Base-by-base conservation (phyloP, 37 sponge, comb jelly and placozoan species). In the Dysidea cf. avara region DNA sequence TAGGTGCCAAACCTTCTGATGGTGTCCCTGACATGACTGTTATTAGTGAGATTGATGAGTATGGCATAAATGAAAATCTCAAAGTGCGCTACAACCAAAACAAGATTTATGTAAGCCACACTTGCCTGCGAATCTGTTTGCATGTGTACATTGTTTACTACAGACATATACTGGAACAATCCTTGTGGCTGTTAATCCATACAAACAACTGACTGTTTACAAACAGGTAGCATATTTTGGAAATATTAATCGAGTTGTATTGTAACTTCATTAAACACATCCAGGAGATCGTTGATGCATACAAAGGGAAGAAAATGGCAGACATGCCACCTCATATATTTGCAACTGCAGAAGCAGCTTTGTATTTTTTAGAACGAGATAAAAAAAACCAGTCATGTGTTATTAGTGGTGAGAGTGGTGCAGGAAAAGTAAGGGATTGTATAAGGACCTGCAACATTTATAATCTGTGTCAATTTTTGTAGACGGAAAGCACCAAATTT, bases 11-110 rank as follows among this genome's bases (percentile, higher is more conserved):
- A 52, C 95, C 95, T 14, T 47, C 66, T 33, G 95, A 94, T 74
- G 95, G 95, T 13, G 95, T 94, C 0, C 95, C 92, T 4, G 95
- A 94, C 75, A 94, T 94, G 95, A 94, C 95, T 3, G 81, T 90
- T 32, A 86, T 94, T 78, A 90, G 91, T 46, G 95, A 94, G 14
- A 90, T 94, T 21, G 95, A 94, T 54, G 91, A 88, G 38, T 75
- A 60, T 51, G 95, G 95, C 53, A 94, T 94, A 72, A 94, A 94
- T 61, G 83, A 80, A 3, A 94, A 94, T 65, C 87, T 94, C 58
- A 77, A 76, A 71, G 84, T 86, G 30, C 83, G 95, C 66, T 94
- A 90, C 82, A 34, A 31, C 16, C 38, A 76, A 49, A 81, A 80
- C 55, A 73, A 71, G 35, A 94, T 94, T 29, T 94, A 94, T 36